Evolutionary conservation across 2,113 vertebrate genomes (phyloP), one percentile per base, ranked within the genome.

Genomic region (Lepisosteus osseus): DNA sequence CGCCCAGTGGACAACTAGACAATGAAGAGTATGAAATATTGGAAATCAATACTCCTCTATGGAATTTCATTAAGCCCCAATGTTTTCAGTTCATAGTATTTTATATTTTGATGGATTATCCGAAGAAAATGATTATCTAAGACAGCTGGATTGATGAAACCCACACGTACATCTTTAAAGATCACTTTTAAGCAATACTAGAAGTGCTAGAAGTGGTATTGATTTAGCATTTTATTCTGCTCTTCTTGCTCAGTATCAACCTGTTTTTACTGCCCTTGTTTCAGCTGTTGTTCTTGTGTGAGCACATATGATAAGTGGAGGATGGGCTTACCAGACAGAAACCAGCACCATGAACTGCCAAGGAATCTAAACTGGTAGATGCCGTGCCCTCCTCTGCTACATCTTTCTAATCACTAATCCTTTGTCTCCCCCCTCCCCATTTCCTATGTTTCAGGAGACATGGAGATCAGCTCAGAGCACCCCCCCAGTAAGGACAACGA

Each of bases 21-120:
- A 92, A 93, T 94, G 92, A 92, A 88, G 87, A 86, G 89, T 91
- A 92, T 89, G 89, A 93, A 91, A 93, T 94, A 97, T 95, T 93
- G 95, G 95, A 95, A 96, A 97, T 97, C 96, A 92, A 94, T 98
- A 89, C 70, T 79, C 88, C 88, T 86, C 89, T 95, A 95, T 97
- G 94, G 94, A 94, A 96, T 96, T 95, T 95, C 92, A 95, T 96
- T 94, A 95, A 86, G 88, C 87, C 86, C 87, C 89, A 82, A 83
- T 92, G 91, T 92, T 91, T 91, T 89, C 85, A 84, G 86, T 93
- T 94, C 89, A 78, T 87, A 92, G 89, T 91, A 89, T 94, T 95
- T 93, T 94, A 94, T 95, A 92, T 96, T 94, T 95, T 95, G 94
- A 95, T 95, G 93, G 92, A 95, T 96, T 93, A 90, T 94, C 88